Base-by-base conservation (phyloP, 2,888 invertebrate species). In the Phyto melanocephala region DNA sequence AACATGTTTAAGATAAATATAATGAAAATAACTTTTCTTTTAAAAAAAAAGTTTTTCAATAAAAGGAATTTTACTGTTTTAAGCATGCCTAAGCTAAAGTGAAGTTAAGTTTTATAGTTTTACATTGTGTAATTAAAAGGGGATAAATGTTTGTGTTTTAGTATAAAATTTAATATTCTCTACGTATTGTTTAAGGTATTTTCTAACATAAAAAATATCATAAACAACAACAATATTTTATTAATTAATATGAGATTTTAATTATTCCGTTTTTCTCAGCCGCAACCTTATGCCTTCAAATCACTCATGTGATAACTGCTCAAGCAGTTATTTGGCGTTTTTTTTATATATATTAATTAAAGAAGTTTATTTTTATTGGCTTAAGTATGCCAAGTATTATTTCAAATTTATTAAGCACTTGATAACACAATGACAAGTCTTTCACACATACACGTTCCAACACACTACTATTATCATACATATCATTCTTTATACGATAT, bases 11-110 rank as follows among this genome's bases (percentile, higher is more conserved):
- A 22, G 50, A 47, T 10, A 11, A 35, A 22, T 17, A 6, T 2
- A 35, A 47, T 28, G 28, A 50, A 22, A 22, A 50, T n/a, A 52
- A 67, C 22, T n/a, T 56, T 42, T 42, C 24, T 52, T 15, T n/a
- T n/a, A n/a, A n/a, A 24, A 24, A 3, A 24, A 28, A 71, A 63
- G 37, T 54, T 65, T 54, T 65, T 74, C 54, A 71, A 71, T 71
- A 13, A 15, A 35, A 37, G 22, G 28, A 58, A 20, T 47, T 58
- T 22, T 37, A 37, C 22, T 50, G 37, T 37, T 40, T 65, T 22
- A 15, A 56, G 47, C 58, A 17, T 58, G 24, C 47, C 47, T 58
- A 65, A 75, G 75, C 45, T 35, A 60, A 71, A 74, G 52, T 45
- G 45, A 35, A 65, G 35, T 37, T 17, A 50, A 37, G 24, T 45